A percentile compares a stretch with the other conserved stretches of the same genome.
Evolutionary conservation across 2,888 invertebrate species (phyloP).

Genomic region (Rugalucina vietnamica): DNA sequence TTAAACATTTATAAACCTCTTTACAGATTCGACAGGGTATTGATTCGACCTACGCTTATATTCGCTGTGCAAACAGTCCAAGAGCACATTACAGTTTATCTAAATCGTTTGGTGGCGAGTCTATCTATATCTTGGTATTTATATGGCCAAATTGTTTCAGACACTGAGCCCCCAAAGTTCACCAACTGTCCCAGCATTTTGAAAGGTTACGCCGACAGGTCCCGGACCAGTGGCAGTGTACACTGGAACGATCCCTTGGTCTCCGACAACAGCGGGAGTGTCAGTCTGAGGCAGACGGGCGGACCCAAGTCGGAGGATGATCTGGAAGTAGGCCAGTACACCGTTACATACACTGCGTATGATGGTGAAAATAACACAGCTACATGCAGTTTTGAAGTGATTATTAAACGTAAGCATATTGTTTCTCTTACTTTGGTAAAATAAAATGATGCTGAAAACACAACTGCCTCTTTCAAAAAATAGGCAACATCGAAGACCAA

Average conservation of each 20-base stretch:
- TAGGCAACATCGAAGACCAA: too few species aligned
- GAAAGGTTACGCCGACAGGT: conserved; percentile 42
- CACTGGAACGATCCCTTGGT: conserved; percentile 42
- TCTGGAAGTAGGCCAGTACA: conserved; percentile 49
- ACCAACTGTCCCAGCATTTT: conserved; percentile 29
- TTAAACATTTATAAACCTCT: too few species aligned
- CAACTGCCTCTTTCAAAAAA: too few species aligned
- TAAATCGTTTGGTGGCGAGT: too few species aligned
- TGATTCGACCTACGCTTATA: too few species aligned
- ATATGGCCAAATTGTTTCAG: too few species aligned
- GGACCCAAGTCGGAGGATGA: conserved; percentile 18
- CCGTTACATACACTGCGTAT: conserved; percentile 43
- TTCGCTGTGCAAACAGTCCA: too few species aligned
- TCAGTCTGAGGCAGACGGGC: not conserved
- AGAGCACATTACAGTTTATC: too few species aligned
- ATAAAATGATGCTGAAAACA: too few species aligned
- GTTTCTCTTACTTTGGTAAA: too few species aligned
- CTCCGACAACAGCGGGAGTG: conserved; percentile 41
- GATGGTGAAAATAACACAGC: conserved; percentile 57
- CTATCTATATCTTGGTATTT: too few species aligned
- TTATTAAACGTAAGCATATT: conserved; percentile 64
- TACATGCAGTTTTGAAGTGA: conserved; percentile 51
- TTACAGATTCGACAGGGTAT: too few species aligned
- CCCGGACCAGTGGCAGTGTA: conserved; percentile 19
- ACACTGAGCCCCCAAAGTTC: conserved; percentile 51